Percentiles rank a stretch among this genome's conserved stretches.
Evolutionary conservation across 2,797 vertebrate genomes (phyloP).

Genomic region (Cryptoprocta ferox): DNA sequence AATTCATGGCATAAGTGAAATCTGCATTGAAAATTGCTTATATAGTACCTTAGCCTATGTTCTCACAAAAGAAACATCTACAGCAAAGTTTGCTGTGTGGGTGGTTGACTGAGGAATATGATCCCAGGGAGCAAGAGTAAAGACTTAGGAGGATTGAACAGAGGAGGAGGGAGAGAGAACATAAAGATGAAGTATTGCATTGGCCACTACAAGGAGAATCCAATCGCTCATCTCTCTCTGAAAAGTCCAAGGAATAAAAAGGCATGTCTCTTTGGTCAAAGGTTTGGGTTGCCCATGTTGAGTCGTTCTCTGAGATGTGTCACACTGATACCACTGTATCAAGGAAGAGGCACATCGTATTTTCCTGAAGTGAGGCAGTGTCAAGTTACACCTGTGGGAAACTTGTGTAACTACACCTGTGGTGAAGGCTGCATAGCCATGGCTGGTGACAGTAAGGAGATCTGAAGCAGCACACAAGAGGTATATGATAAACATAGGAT

Average conservation of each 20-base stretch:
- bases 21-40: neutral
- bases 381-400: neutral
- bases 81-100: neutral
- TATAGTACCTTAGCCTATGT: neutral
- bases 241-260: neutral
- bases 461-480: neutral
- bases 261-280: neutral
- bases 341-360: neutral
- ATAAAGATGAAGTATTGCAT: neutral
- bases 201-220: neutral
- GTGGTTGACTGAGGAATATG: neutral
- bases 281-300: neutral
- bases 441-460: neutral
- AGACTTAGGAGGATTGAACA: neutral
- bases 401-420: neutral
- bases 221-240: neutral
- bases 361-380: neutral
- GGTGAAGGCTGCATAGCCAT: neutral
- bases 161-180: neutral
- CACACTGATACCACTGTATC: neutral
- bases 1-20: slow-evolving; percentile 3
- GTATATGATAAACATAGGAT: neutral
- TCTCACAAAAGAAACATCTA: neutral
- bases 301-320: neutral
- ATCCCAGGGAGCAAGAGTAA: neutral